Percentiles rank a stretch among this genome's conserved stretches.
These are phyloP conservation scores for Circaetus cinerascens DNA, from an alignment of 2,113 vertebrate species.

Conservation along the genomic window DNA sequence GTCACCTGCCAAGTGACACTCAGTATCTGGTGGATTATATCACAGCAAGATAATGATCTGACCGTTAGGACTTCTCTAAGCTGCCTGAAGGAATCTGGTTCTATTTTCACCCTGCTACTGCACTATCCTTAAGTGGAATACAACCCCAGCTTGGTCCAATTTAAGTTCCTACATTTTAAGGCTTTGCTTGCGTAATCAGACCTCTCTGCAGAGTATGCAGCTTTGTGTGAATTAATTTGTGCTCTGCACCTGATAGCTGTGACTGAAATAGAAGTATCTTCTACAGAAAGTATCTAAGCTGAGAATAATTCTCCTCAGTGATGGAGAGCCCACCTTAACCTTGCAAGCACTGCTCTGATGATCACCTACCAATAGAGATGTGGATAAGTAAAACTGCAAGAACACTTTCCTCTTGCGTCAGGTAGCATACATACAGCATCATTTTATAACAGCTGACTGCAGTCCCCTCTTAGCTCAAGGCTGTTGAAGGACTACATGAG, in stretches of 20 bases:
- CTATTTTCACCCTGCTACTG: not conserved
- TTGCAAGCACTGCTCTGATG: not conserved
- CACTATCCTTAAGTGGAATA: not conserved
- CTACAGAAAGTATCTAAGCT: not conserved
- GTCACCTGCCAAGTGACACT: not conserved
- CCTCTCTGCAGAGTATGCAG: not conserved
- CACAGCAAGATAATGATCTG: not conserved
- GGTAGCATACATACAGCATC: not conserved
- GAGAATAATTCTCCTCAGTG: not conserved
- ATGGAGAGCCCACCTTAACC: not conserved
- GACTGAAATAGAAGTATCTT: not conserved
- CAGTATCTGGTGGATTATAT: not conserved
- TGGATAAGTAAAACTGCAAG: not conserved
- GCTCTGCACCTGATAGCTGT: not conserved
- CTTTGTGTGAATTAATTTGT: accelerated
- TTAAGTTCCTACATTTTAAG: not conserved
- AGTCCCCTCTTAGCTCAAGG: not conserved
- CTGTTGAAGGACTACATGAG: not conserved
- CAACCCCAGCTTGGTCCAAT: not conserved
- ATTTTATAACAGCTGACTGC: not conserved
- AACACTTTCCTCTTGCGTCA: not conserved
- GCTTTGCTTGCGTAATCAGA: not conserved
- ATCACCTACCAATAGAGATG: not conserved
- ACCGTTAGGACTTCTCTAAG: not conserved
- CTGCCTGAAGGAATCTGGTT: not conserved